Evolutionary conservation across 1,140 invertebrate species (phyloP).

Genomic region (Drosophila azteca): DNA sequence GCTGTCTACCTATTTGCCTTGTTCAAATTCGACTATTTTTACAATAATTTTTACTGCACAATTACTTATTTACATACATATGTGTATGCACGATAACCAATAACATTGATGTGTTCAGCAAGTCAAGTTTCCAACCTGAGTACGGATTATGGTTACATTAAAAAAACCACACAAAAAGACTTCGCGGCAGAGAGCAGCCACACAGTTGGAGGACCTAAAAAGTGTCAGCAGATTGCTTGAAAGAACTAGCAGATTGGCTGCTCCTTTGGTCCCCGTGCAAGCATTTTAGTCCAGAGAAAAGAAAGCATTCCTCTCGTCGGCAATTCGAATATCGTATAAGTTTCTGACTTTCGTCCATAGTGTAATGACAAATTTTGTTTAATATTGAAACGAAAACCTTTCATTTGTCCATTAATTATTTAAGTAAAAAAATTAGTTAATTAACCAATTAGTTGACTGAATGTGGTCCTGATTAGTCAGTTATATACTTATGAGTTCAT

Average conservation of each 20-base stretch:
- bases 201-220: too few species aligned
- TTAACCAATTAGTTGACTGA: conserved; percentile 56
- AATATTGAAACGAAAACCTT: conserved; percentile 26
- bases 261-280: background rate
- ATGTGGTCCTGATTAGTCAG: background rate
- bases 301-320: conserved; percentile 24
- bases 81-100: conserved; percentile 2
- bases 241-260: too few species aligned
- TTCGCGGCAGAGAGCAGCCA: conserved; percentile 4
- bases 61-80: background rate
- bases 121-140: conserved; percentile 14
- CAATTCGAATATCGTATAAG: conserved; percentile 44
- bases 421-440: conserved; percentile 79
- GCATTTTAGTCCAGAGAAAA: conserved; percentile 7
- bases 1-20: conserved; percentile 5
- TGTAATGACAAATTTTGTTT: conserved; percentile 52
- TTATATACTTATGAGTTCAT: background rate
- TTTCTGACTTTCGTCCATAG: conserved; percentile 67
- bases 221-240: too few species aligned
- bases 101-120: conserved; percentile 40
- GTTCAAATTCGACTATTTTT: conserved; percentile 19
- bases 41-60: conserved; percentile 19
- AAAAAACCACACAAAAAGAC: conserved; percentile 14
- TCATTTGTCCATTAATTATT: conserved; percentile 67
- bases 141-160: conserved; percentile 10